Percentiles rank a stretch among this genome's conserved stretches.
Conservation (phyloP, 1,140 invertebrate genomes). For the Idris sp. region DNA sequence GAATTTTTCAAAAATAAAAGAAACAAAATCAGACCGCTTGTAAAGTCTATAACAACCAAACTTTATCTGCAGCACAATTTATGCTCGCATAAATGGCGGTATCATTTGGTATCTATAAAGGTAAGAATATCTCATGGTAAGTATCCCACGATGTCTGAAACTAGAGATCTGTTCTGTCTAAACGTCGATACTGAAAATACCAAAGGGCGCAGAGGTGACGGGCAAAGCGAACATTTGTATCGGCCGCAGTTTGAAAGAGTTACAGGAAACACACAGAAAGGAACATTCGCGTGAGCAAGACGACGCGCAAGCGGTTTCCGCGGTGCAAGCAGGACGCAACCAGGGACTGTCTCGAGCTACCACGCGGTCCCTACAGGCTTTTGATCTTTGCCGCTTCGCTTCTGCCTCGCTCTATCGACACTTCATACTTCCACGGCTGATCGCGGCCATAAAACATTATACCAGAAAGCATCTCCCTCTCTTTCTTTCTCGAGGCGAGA, state of each 20-base stretch:
- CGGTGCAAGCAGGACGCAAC: conserved; percentile 38
- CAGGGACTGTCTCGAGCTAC: conserved; percentile 68
- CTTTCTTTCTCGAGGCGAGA: conserved; percentile 41
- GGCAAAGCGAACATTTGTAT: conserved; percentile 32
- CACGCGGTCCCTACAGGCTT: conserved; percentile 72
- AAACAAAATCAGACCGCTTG: conserved; percentile 24
- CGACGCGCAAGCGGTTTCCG: conserved; percentile 19
- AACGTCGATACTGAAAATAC: conserved; percentile 55
- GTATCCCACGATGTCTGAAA: conserved; percentile 23
- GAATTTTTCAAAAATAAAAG: conserved; percentile 18
- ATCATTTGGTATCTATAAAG: conserved; percentile 34
- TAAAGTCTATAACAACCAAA: conserved; percentile 38
- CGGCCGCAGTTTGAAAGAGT: conserved; percentile 45
- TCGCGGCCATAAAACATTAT: conserved; percentile 78
- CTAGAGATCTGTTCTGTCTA: conserved; percentile 26
- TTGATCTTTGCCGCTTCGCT: conserved; percentile 78
- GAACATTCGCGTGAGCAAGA: conserved; percentile 42
- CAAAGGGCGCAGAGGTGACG: conserved; percentile 51
- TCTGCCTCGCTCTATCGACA: conserved; percentile 79
- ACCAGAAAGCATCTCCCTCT: conserved; percentile 55
- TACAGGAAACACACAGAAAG: conserved; percentile 60
- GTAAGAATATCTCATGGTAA: conserved; percentile 25
- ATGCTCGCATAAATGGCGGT: conserved; percentile 34
- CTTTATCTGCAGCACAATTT: conserved; percentile 37
- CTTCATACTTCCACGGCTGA: conserved; percentile 78